phyloP scores from a whole-genome alignment of 2,797 vertebrate species.

The Amblyopsis hoosieri region DNA sequence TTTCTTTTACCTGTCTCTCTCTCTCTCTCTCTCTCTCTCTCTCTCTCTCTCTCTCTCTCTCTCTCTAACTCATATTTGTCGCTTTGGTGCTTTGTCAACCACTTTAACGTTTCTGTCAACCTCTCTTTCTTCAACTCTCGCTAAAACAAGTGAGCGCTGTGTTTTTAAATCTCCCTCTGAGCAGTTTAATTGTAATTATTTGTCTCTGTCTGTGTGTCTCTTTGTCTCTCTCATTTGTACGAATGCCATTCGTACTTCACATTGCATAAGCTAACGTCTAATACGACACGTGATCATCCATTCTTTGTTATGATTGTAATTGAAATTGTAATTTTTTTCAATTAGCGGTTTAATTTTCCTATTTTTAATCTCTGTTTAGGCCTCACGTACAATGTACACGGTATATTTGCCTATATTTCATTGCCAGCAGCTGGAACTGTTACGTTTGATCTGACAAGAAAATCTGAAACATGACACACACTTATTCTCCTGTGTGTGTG shows the following conservation, averaged over 20 bases:
- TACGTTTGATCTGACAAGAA: too few species aligned
- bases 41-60: conserved; percentile 12
- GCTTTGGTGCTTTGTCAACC: conserved; percentile 6
- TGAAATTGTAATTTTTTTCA: too few species aligned
- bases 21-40: neutral
- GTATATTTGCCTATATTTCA: too few species aligned
- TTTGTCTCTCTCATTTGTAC: conserved; percentile 20
- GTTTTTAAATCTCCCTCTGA: conserved; percentile 5
- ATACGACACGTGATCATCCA: neutral
- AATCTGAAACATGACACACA: conserved; percentile 3
- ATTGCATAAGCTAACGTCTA: neutral
- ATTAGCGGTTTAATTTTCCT: too few species aligned
- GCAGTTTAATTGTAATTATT: conserved; percentile 12
- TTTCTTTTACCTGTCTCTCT: conserved; percentile 22
- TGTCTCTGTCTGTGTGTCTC: conserved; percentile 40
- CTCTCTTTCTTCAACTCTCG: conserved; percentile 13
- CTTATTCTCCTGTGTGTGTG: conserved; percentile 7
- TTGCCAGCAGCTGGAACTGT: too few species aligned
- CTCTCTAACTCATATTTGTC: neutral
- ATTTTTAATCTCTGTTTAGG: too few species aligned
- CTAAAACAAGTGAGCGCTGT: neutral
- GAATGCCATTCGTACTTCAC: too few species aligned
- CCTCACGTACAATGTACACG: too few species aligned
- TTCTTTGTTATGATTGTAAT: too few species aligned
- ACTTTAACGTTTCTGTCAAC: neutral